Base-by-base conservation (phyloP, 2,113 vertebrate species). In the Rhegmatorhina hoffmannsi region DNA sequence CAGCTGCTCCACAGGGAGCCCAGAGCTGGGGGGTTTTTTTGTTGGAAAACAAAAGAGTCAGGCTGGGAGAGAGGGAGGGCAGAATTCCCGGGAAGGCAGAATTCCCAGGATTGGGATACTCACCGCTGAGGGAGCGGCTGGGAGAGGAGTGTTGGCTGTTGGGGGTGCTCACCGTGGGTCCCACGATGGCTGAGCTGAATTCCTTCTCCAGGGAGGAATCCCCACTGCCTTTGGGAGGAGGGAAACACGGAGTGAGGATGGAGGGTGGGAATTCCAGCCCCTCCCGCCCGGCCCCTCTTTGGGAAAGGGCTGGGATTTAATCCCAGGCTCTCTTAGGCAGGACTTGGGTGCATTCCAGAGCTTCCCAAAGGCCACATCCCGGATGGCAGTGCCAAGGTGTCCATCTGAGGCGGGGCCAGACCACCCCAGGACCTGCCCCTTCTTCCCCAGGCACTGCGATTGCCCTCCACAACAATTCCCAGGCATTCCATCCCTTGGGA, bases 101-200 rank as follows among this genome's bases (percentile, higher is more conserved):
- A 21, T 5, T 44, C 46, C 58, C 53, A 63, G 62, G 60, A 19
- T 40, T 38, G 20, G 34, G 69, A 64, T 64, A 98, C 99, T 98
- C 96, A 99, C 99, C 99, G 94, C 99, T 99, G 89, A 99, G 98
- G 13, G 99, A 99, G 89, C 98, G 98, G 90, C 97, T 99, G 11
- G 99, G 99, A 56, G 99, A 99, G 59, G 99, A 99, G 96, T 98
- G 99, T 93, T 99, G 99, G 97, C 99, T 99, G 97, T 98, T 99
- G 88, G 99, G 98, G 44, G 99, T 99, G 98, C 98, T 99, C 78
- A 98, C 98, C 7, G 98, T 97, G 89, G 98, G 98, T 69, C 98
- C 98, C 96, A 98, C 98, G 82, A 99, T 92, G 44, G 98, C 97
- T 38, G 98, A 98, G 55, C 98, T 98, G 97, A 99, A 98, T 85